These are phyloP conservation scores for Drosophila pullipes DNA, from an alignment of 2,888 invertebrate genomes.

Conservation along the genomic window DNA sequence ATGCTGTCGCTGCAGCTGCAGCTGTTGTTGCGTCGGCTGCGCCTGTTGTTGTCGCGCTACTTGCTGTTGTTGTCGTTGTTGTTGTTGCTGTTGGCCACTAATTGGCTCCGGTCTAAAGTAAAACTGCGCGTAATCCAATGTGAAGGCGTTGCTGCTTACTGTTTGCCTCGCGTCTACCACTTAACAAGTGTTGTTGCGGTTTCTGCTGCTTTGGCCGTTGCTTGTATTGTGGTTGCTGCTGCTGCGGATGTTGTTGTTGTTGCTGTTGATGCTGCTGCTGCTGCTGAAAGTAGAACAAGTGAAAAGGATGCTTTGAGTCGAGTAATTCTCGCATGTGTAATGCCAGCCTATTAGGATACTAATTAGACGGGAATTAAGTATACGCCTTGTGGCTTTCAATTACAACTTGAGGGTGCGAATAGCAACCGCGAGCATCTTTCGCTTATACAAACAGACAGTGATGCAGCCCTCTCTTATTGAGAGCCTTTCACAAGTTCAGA, in stretches of 20 bases:
- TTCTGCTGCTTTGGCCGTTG: constrained; percentile 16
- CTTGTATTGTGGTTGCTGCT: constrained; percentile 22
- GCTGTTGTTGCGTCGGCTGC: constrained; percentile 60
- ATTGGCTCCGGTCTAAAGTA: constrained; percentile 85
- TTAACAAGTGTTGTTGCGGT: constrained; percentile 53
- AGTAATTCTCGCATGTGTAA: constrained; percentile 37
- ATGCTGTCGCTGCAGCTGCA: constrained; percentile 62
- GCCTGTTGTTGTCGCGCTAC: constrained; percentile 50
- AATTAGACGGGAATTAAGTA: constrained; percentile 66
- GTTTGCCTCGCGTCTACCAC: constrained; percentile 60
- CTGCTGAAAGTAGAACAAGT: constrained; percentile 64
- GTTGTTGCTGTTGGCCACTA: constrained; percentile 84
- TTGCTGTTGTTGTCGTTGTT: constrained; percentile 65
- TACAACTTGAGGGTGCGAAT: constrained; percentile 16
- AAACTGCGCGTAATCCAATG: constrained; percentile 85
- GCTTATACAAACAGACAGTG: constrained; percentile 3
- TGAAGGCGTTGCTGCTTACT: constrained; percentile 79
- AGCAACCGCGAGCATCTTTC: constrained; percentile 8
- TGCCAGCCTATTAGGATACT: constrained; percentile 47
- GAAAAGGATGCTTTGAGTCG: constrained; percentile 50
- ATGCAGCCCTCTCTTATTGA: constrained; percentile 39
- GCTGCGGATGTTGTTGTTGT: constrained; percentile 20
- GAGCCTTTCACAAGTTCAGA: constrained; percentile 17
- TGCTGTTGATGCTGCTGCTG: constrained; percentile 28
- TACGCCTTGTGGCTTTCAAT: constrained; percentile 47